Evolutionary conservation across 92 coral and sea anemone species (phyloP).

Genomic region (Zoanthus solanderi): DNA sequence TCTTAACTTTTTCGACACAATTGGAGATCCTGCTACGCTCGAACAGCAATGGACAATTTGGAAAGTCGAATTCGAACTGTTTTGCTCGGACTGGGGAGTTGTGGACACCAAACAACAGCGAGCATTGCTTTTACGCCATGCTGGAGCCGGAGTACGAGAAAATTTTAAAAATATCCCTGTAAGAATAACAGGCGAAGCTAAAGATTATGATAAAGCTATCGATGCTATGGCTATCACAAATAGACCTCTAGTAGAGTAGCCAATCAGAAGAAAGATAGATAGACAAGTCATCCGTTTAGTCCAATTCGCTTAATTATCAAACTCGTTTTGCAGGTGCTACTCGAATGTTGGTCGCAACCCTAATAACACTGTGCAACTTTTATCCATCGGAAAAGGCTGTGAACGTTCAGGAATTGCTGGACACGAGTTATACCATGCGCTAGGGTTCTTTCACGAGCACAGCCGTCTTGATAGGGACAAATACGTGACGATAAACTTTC

Average conservation of each 20-base stretch:
- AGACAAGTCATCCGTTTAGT: too few species aligned
- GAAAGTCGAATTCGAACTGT: too few species aligned
- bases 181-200: constrained; percentile 42
- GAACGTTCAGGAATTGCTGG: constrained; percentile 1
- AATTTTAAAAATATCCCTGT: constrained; percentile 45
- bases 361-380: not conserved
- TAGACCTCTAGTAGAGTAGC: too few species aligned
- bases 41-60: too few species aligned
- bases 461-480: constrained; percentile 22
- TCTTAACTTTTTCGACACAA: constrained; percentile 30
- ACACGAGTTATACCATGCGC: constrained; percentile 12
- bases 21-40: too few species aligned
- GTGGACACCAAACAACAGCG: constrained; percentile 33
- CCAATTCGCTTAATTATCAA: too few species aligned
- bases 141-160: constrained; percentile 60
- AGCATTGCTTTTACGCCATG: constrained; percentile 61
- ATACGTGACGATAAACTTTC: not conserved
- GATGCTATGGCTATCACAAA: not conserved
- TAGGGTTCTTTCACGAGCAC: constrained; percentile 31
- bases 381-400: constrained; percentile 20
- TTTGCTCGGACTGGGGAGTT: not conserved
- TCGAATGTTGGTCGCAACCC: constrained; percentile 22
- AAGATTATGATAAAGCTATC: constrained; percentile 56
- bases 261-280: too few species aligned
- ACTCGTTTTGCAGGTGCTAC: not conserved